Percentiles rank a stretch among this genome's conserved stretches.
phyloP scores from a whole-genome alignment of 2,113 vertebrate genomes.

The Acanthisitta chloris region DNA sequence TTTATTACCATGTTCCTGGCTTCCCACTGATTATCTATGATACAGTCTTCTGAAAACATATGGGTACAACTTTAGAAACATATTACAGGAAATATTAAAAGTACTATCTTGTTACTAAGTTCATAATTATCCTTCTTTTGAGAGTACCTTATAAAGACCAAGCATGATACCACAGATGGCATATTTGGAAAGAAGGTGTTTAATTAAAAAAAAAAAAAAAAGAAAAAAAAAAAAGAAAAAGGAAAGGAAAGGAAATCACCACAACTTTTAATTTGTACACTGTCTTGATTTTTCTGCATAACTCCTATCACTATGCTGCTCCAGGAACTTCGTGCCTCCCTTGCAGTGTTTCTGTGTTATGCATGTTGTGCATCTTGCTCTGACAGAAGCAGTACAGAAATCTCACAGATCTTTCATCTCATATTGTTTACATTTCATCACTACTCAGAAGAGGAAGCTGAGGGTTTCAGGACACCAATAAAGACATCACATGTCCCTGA shows the following conservation, averaged over 20 bases:
- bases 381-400: neutral
- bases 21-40: neutral
- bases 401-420: neutral
- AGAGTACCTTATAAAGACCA: neutral
- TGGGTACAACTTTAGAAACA: neutral
- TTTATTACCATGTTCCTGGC: neutral
- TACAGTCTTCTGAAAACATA: slow-evolving; percentile 24
- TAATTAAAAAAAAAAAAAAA: neutral
- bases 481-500: fast-evolving
- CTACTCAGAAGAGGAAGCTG: neutral
- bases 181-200: neutral
- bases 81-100: slow-evolving; percentile 40
- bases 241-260: fast-evolving
- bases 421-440: neutral
- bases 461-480: neutral
- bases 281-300: neutral
- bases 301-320: neutral
- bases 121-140: slow-evolving; percentile 7
- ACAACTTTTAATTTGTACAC: neutral
- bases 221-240: neutral
- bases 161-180: slow-evolving; percentile 5
- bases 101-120: slow-evolving; percentile 3
- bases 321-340: neutral
- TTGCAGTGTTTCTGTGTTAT: fast-evolving
- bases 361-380: neutral